Evolutionary conservation across 2,888 invertebrate genomes (phyloP), one percentile per base, ranked within the genome.

Genomic region (Amiota minor): DNA sequence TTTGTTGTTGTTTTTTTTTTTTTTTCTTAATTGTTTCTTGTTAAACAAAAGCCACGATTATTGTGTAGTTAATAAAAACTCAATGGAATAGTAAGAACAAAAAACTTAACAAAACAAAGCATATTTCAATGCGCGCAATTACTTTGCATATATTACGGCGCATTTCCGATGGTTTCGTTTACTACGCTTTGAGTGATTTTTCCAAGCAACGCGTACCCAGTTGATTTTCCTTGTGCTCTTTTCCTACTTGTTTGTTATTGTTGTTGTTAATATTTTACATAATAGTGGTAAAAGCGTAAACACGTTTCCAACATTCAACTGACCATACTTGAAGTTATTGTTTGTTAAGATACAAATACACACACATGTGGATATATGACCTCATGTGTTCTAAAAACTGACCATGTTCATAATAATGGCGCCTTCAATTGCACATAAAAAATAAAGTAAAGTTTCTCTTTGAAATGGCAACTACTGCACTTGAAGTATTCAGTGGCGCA

Each of bases 281-380:
- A 83, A 83, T 83, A 84, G 83, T 84, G 84, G 83, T 83, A 83
- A 83, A 84, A 83, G 83, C 83, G 85, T 84, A 83, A 83, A 84
- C 83, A 84, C 82, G 82, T 84, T 83, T 84, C 79, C 82, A 83
- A 83, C 77, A 83, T 83, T 77, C 35, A 8, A 35, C 35, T 2
- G 79, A 75, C 79, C 80, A 77, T 73, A 18, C 18, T 62, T 49
- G 16, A 47, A 62, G n/a, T 23, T 35, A 35, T 35, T 35, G 35
- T 35, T 35, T 35, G 35, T 35, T 35, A 35, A 35, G 35, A 35
- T 35, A 35, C 35, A 35, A 35, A 35, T 8, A 35, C 35, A 35
- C 35, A 35, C 35, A 35, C 35, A 35, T 35, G 35, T 35, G 35
- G 35, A 35, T 35, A 35, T 8, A 35, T 35, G 35, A 35, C 35